These are phyloP conservation scores for Artibeus jamaicensis DNA, from an alignment of 2,797 vertebrate species.

Conservation along the genomic window DNA sequence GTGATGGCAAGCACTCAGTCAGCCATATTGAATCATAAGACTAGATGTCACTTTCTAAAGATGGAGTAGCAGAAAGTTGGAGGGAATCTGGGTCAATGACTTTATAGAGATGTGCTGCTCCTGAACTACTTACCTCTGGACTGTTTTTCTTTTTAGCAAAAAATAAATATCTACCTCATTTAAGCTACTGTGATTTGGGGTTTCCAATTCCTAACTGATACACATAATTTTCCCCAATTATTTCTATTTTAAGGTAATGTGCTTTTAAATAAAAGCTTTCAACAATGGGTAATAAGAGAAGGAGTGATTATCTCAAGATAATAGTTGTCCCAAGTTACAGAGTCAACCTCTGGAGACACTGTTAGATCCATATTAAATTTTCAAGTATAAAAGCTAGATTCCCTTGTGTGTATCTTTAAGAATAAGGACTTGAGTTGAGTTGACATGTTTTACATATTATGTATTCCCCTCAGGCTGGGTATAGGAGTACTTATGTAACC, in stretches of 20 bases:
- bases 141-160: neutral
- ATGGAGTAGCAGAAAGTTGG: neutral
- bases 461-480: neutral
- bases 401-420: neutral
- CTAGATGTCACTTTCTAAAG: neutral
- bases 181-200: neutral
- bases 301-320: conserved; percentile 28
- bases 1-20: neutral
- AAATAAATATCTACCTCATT: conserved; percentile 38
- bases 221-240: conserved; percentile 39
- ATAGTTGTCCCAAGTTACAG: neutral
- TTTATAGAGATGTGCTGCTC: neutral
- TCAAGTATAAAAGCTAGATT: conserved; percentile 27
- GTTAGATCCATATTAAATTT: neutral
- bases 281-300: conserved; percentile 39
- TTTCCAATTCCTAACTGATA: conserved; percentile 39
- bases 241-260: conserved; percentile 46
- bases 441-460: neutral
- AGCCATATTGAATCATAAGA: neutral
- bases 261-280: conserved; percentile 46
- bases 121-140: neutral
- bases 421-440: neutral
- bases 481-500: neutral
- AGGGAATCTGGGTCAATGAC: neutral
- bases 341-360: neutral